Conservation (phyloP, 1,140 invertebrate genomes). For the Coenobita brevimanus region DNA sequence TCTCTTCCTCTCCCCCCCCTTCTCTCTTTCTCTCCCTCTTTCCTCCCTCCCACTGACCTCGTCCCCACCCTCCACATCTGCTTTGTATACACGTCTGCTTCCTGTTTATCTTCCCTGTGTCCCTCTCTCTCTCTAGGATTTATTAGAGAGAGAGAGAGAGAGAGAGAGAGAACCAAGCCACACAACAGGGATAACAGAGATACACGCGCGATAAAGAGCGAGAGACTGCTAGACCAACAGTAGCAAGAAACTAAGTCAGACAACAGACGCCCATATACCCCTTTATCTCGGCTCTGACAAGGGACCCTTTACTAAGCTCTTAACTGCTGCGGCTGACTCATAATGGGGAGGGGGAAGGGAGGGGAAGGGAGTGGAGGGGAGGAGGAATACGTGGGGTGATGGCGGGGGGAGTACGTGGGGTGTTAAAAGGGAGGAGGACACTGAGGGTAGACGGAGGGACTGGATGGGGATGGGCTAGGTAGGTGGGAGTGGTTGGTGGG, state of each 20-base stretch:
- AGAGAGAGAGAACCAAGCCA: background rate
- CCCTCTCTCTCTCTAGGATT: background rate
- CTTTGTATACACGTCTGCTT: background rate
- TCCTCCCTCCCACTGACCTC: too few relatives aligned
- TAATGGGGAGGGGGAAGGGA: background rate
- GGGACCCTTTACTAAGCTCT: too few relatives aligned
- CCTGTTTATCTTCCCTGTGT: background rate
- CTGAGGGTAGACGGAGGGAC: too few relatives aligned
- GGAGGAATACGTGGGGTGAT: too few relatives aligned
- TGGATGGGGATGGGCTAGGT: too few relatives aligned
- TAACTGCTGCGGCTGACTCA: background rate
- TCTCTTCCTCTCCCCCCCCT: too few relatives aligned
- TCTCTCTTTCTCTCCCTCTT: too few relatives aligned
- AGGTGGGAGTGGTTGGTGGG: background rate
- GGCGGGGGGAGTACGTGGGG: background rate
- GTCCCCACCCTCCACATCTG: too few relatives aligned
- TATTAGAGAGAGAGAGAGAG: background rate
- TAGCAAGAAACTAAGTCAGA: background rate
- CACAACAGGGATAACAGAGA: background rate
- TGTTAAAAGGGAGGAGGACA: background rate
- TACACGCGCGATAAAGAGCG: background rate
- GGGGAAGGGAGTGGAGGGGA: too few relatives aligned
- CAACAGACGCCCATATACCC: background rate
- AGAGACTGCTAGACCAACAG: background rate
- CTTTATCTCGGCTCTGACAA: too few relatives aligned